Conservation (phyloP, 1,140 invertebrate genomes). For the Aphis gossypii region DNA sequence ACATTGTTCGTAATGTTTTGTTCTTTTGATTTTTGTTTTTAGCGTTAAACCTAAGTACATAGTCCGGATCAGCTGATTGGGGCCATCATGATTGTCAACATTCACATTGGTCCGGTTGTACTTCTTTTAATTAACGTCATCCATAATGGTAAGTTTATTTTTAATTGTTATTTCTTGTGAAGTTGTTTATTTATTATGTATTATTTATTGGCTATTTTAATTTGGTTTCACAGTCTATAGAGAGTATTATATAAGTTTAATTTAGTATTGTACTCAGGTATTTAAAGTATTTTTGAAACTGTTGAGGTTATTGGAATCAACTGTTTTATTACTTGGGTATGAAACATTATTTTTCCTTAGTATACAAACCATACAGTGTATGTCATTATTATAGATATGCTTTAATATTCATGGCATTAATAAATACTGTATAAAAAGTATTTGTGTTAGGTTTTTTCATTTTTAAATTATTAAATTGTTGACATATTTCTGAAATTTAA, state of each 20-base stretch:
- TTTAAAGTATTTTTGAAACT: background rate
- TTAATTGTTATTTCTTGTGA: background rate
- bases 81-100: slow-evolving; percentile 46
- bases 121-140: slow-evolving; percentile 35
- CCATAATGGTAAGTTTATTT: slow-evolving; percentile 49
- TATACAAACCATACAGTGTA: background rate
- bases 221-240: background rate
- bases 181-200: no score
- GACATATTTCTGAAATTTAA: background rate
- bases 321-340: background rate
- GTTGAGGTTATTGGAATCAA: background rate
- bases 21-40: slow-evolving; percentile 4
- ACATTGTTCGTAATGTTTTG: background rate
- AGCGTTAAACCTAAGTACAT: background rate
- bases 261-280: background rate
- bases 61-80: slow-evolving; percentile 12
- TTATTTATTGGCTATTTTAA: background rate
- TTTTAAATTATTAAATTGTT: background rate
- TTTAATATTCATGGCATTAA: background rate
- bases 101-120: slow-evolving; percentile 44
- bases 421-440: background rate
- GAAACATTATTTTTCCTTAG: background rate
- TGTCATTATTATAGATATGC: background rate
- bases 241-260: background rate
- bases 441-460: background rate